Conservation (phyloP, 2,113 vertebrate species). For the Panthera uncia region DNA sequence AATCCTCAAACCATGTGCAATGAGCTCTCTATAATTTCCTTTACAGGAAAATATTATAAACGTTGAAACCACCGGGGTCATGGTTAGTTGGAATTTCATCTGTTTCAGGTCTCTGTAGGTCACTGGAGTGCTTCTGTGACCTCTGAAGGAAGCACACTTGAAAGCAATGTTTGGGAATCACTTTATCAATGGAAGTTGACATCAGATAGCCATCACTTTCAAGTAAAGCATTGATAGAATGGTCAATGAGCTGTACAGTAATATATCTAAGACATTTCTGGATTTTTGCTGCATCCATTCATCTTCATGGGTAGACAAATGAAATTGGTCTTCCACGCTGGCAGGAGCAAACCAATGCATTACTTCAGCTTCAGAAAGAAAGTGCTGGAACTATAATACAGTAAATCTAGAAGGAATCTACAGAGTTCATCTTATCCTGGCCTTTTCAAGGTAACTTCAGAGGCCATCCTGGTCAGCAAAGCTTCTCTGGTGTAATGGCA, state of each 20-base stretch:
- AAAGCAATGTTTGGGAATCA: slow-evolving; percentile 30
- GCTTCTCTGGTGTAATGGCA: not conserved
- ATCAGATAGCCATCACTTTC: slow-evolving; percentile 34
- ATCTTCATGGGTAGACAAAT: slow-evolving; percentile 49
- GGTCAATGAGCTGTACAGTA: slow-evolving; percentile 45
- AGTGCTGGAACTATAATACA: not conserved
- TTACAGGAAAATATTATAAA: not conserved
- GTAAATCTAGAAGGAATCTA: slow-evolving; percentile 1
- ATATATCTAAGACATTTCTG: slow-evolving; percentile 37
- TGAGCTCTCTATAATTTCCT: not conserved
- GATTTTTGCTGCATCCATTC: slow-evolving; percentile 33
- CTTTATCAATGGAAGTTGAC: slow-evolving; percentile 56
- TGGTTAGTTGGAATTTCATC: not conserved
- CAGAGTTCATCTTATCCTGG: not conserved
- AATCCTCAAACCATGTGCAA: not conserved
- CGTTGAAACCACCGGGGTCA: not conserved
- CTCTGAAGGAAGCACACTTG: not conserved
- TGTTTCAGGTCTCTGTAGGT: slow-evolving; percentile 5
- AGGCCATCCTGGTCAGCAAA: not conserved
- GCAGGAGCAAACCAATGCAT: slow-evolving; percentile 24
- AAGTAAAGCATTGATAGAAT: slow-evolving; percentile 35
- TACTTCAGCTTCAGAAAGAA: slow-evolving; percentile 39
- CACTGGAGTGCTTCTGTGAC: slow-evolving; percentile 43
- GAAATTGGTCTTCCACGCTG: slow-evolving; percentile 15
- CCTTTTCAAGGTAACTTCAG: slow-evolving; percentile 3